phyloP scores from a whole-genome alignment of 2,797 vertebrate species.

The Ptychobarbus kaznakovi region DNA sequence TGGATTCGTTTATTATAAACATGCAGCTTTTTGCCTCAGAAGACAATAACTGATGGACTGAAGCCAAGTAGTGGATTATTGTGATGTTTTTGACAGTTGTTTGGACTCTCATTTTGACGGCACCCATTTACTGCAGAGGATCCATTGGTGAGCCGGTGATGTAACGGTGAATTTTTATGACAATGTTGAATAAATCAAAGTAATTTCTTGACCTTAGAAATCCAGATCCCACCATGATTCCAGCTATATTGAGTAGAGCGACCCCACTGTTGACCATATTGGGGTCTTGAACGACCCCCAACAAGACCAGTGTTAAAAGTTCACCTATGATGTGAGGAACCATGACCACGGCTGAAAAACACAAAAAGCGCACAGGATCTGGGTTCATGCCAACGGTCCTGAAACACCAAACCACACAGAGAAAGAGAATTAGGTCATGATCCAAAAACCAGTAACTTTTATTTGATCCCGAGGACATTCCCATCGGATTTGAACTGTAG shows the following conservation, averaged over 20 bases:
- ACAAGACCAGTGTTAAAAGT: conserved; percentile 84
- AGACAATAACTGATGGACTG: too few relatives aligned
- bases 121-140: not conserved
- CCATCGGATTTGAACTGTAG: conserved; percentile 2
- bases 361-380: conserved; percentile 84
- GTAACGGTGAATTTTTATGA: not conserved
- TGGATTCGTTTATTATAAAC: not conserved
- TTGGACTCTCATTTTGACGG: not conserved
- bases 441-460: not conserved
- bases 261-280: conserved; percentile 89
- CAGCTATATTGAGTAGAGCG: conserved; percentile 88
- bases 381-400: conserved; percentile 90
- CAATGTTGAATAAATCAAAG: not conserved
- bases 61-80: too few relatives aligned
- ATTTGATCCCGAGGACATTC: not conserved
- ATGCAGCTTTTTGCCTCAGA: too few relatives aligned
- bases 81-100: not conserved
- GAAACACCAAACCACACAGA: conserved; percentile 41
- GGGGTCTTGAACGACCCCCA: conserved; percentile 90
- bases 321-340: conserved; percentile 88
- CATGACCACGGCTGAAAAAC: conserved; percentile 87
- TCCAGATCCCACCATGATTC: conserved; percentile 89
- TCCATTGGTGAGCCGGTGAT: not conserved
- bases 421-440: not conserved
- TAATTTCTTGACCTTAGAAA: conserved; percentile 84